These are phyloP conservation scores for Lacanobia wlatinum DNA, from an alignment of 2,888 invertebrate genomes.

Conservation along the genomic window DNA sequence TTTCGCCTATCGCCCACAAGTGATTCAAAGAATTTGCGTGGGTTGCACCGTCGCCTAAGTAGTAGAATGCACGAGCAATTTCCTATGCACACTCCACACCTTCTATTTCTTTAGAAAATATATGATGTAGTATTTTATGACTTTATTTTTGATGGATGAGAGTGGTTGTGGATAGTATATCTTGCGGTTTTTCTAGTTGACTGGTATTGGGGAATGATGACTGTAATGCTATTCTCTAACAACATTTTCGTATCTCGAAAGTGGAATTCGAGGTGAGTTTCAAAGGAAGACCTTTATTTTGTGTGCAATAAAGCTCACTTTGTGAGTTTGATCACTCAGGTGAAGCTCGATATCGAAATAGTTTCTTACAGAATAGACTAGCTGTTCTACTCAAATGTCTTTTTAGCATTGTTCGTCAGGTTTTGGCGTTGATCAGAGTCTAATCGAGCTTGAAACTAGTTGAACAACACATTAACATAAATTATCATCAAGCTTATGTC, in stretches of 20 bases:
- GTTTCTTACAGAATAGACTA: no score
- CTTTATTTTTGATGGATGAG: conserved; percentile 28
- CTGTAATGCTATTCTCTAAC: no score
- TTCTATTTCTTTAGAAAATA: conserved; percentile 33
- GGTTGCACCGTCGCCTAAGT: conserved; percentile 14
- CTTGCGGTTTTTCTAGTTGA: neutral
- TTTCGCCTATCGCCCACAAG: conserved; percentile 11
- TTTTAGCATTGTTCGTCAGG: neutral
- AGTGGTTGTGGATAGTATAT: neutral
- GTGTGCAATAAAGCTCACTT: no score
- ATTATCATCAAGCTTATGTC: neutral
- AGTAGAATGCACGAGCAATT: conserved; percentile 47
- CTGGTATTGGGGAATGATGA: neutral
- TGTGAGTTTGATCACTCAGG: no score
- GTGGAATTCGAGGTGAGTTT: no score
- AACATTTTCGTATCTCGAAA: no score
- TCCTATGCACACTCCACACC: conserved; percentile 45
- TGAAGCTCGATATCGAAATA: no score
- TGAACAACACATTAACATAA: no score
- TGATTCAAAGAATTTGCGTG: conserved; percentile 48
- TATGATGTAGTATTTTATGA: conserved; percentile 15
- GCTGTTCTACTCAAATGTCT: no score
- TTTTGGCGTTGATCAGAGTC: no score
- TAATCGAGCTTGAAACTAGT: no score
- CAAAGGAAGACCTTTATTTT: no score